A percentile compares a stretch with the other conserved stretches of the same genome.
These are phyloP conservation scores for Monopterus albus DNA, from an alignment of 2,113 vertebrate species.

Conservation along the genomic window DNA sequence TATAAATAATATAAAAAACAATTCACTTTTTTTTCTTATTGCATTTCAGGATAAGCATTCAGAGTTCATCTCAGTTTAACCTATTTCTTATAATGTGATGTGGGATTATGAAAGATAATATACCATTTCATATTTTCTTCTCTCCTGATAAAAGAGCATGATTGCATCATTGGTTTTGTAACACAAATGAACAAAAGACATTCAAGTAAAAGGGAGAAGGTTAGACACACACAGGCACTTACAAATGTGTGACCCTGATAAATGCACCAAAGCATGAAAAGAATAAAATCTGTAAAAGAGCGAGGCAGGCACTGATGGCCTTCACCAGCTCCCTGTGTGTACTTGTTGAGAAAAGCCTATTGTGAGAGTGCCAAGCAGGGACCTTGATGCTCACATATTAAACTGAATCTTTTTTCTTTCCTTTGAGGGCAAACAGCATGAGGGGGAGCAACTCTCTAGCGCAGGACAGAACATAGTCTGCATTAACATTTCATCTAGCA, in stretches of 20 bases:
- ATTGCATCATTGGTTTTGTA: constrained; percentile 16
- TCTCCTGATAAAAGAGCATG: background rate
- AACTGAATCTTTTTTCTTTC: constrained; percentile 2
- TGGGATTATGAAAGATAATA: constrained; percentile 1
- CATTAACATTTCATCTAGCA: background rate
- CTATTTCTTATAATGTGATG: background rate
- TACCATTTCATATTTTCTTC: constrained; percentile 11
- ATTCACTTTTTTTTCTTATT: no score
- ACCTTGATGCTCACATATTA: constrained; percentile 57
- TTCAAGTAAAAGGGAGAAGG: constrained; percentile 15
- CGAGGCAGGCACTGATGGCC: constrained; percentile 27
- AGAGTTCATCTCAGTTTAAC: no score
- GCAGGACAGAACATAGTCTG: background rate
- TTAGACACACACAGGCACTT: constrained; percentile 21
- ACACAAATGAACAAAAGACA: constrained; percentile 31
- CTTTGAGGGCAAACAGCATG: constrained; percentile 1
- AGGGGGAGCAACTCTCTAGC: background rate
- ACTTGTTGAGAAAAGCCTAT: constrained; percentile 41
- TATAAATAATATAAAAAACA: no score
- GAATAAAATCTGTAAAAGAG: constrained; percentile 30
- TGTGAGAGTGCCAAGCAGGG: constrained; percentile 24
- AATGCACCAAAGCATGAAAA: constrained; percentile 49
- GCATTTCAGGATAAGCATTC: no score
- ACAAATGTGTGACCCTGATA: constrained; percentile 36
- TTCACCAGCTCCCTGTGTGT: constrained; percentile 46